Base-by-base conservation (phyloP, 2,797 vertebrate genomes). In the Esox lucius region DNA sequence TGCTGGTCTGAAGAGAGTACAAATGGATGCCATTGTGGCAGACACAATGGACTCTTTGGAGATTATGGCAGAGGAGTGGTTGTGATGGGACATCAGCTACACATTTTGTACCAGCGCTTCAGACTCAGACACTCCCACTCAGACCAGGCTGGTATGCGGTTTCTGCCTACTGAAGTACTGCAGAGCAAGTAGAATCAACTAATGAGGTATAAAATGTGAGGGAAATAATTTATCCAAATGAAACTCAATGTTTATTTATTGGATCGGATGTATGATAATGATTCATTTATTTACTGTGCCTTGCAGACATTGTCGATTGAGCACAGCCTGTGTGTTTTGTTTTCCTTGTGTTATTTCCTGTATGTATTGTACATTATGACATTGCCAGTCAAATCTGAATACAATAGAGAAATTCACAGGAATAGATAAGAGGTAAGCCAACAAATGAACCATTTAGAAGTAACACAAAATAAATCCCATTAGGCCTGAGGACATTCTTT, bases 41-140 rank as follows among this genome's bases (percentile, higher is more conserved):
- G 74, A 88, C 56, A 93, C 90, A 93, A 92, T 88, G 75, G 75
- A 75, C 77, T 73, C 86, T 91, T 90, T 87, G 82, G 84, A 88
- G 79, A 83, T 79, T 24, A 80, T 19, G 67, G 85, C 86, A 84
- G 84, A 88, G 85, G 86, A 85, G 81, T 77, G 85, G 78, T 73
- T 75, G 82, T 86, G 82, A 88, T 78, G 71, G 71, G 86, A 86
- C 76, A 78, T 81, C 83, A 48, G 33, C 86, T 89, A 74, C 56
- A 81, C 78, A 86, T 83, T 84, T 84, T 81, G 77, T 0, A 77
- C 80, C 69, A 70, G 77, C 81, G 80, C 61, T 17, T 39, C 70
- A 71, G 79, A 86, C 72, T 78, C 35, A 82, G 74, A 61, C 42
- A 33, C 15, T 31, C 35, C 78, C 80, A 83, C 84, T 72, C 82